Evolutionary conservation across 53 echinoderm and acorn worm genomes (phyloP).

Genomic region (Paelopatides confundens): DNA sequence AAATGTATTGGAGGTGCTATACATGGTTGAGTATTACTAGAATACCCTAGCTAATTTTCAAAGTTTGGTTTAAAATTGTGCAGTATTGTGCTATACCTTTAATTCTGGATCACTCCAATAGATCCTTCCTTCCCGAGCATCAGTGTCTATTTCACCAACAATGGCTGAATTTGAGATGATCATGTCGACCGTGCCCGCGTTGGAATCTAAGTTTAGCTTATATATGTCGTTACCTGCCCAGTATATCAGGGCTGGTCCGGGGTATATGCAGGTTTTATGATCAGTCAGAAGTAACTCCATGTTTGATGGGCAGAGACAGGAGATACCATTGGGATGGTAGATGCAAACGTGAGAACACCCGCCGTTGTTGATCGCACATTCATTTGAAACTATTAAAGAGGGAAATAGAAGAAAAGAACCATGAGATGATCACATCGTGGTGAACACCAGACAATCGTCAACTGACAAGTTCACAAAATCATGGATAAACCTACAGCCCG

Average conservation of each 20-base stretch:
- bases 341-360: conserved; percentile 96
- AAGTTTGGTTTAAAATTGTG: no score
- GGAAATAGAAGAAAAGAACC: not conserved
- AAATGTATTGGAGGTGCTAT: no score
- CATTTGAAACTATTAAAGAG: conserved; percentile 68
- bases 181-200: conserved; percentile 73
- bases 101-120: conserved; percentile 81
- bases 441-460: not conserved
- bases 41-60: no score
- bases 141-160: conserved; percentile 80
- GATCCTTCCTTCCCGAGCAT: conserved; percentile 82
- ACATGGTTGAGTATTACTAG: no score
- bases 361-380: conserved; percentile 79
- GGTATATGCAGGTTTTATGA: conserved; percentile 85
- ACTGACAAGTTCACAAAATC: not conserved
- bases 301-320: conserved; percentile 88
- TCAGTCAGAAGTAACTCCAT: conserved; percentile 77
- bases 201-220: conserved; percentile 82
- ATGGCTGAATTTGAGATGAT: conserved; percentile 67
- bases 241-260: conserved; percentile 92
- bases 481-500: no score
- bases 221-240: conserved; percentile 76
- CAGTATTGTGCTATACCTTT: no score
- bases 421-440: not conserved
- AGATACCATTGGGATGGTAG: conserved; percentile 70